Evolutionary conservation across 2,888 invertebrate genomes (phyloP).

Genomic region (Stenolophus ochropezus): DNA sequence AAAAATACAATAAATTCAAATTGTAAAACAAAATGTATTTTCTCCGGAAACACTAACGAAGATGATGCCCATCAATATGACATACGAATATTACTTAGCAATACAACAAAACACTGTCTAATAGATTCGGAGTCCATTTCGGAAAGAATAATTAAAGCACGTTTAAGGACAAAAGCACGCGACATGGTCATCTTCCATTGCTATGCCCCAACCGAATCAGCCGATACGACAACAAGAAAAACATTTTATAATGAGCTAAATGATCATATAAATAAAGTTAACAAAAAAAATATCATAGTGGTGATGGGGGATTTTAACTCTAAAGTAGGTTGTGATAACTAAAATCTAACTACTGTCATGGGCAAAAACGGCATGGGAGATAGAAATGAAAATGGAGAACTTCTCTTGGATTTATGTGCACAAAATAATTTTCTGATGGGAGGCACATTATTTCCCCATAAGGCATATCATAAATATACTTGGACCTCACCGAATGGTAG

Average conservation of each 20-base stretch:
- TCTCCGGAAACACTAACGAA: not conserved
- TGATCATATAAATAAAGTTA: not conserved
- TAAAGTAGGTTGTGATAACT: not conserved
- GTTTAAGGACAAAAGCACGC: not conserved
- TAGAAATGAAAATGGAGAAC: slow-evolving; percentile 51
- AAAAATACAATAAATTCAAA: not conserved
- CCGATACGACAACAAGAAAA: not conserved
- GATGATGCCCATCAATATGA: not conserved
- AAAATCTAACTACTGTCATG: slow-evolving; percentile 30
- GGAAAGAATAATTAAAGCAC: not conserved
- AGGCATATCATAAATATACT: slow-evolving; percentile 48
- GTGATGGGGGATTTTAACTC: too few relatives aligned
- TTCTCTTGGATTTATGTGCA: slow-evolving; percentile 41
- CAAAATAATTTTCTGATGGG: not conserved
- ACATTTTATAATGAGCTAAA: too few relatives aligned
- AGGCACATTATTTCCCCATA: not conserved
- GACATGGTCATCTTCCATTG: not conserved
- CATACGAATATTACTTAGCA: not conserved
- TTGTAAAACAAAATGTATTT: not conserved
- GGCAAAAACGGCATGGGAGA: slow-evolving; percentile 48
- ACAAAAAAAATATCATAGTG: not conserved
- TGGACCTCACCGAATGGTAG: slow-evolving; percentile 59
- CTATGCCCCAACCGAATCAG: too few relatives aligned
- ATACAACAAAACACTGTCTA: not conserved
- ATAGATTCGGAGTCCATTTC: not conserved